These are phyloP conservation scores for Drosophila littoralis DNA, from an alignment of 1,140 invertebrate genomes.

Conservation along the genomic window DNA sequence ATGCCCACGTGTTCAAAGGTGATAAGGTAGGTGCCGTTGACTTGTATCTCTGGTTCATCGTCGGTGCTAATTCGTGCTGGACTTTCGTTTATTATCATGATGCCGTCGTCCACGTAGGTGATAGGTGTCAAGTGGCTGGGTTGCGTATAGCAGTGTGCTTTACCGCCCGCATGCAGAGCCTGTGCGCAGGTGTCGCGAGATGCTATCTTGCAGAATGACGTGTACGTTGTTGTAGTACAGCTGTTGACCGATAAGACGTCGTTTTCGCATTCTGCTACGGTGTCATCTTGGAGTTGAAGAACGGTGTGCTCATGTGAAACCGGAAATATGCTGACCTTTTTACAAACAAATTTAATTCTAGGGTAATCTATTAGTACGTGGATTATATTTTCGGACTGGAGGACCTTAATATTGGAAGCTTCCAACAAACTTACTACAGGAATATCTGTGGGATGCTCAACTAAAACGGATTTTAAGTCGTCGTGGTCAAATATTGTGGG, in stretches of 20 bases:
- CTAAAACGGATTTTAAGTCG: too few relatives aligned
- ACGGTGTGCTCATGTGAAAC: not conserved
- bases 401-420: too few relatives aligned
- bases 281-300: slow-evolving; percentile 6
- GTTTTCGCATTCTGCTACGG: slow-evolving; percentile 1
- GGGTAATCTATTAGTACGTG: too few relatives aligned
- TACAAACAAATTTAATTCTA: too few relatives aligned
- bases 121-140: not conserved
- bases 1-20: not conserved
- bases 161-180: not conserved
- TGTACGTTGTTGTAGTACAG: not conserved
- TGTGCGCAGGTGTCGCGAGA: not conserved
- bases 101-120: not conserved
- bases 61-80: not conserved
- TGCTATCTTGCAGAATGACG: not conserved
- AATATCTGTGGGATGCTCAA: too few relatives aligned
- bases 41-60: not conserved
- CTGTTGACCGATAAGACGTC: not conserved
- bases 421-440: too few relatives aligned
- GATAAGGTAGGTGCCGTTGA: not conserved
- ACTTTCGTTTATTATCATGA: slow-evolving; percentile 3
- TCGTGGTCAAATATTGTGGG: too few relatives aligned
- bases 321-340: too few relatives aligned
- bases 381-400: too few relatives aligned
- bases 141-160: not conserved